These are phyloP conservation scores for Limnephilus auricula DNA, from an alignment of 2,888 invertebrate genomes.

Conservation along the genomic window DNA sequence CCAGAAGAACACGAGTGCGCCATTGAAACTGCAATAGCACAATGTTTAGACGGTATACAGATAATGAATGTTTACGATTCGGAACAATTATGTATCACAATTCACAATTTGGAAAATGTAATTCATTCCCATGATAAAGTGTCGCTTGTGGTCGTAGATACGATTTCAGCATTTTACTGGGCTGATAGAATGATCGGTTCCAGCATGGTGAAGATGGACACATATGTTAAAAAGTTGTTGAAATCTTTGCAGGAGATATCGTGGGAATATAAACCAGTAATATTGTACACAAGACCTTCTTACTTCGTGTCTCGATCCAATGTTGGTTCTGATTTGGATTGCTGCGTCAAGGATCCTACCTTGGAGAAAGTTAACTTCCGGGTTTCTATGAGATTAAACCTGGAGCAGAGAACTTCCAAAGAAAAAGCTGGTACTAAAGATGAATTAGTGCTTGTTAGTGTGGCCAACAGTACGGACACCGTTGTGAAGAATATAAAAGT, in stretches of 20 bases:
- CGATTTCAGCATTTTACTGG: constrained; percentile 77
- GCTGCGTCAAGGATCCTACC: constrained; percentile 68
- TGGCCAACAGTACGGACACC: constrained; percentile 34
- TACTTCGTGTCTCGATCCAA: constrained; percentile 73
- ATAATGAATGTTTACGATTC: constrained; percentile 73
- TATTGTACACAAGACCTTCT: constrained; percentile 77
- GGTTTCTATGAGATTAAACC: constrained; percentile 69
- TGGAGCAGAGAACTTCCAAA: background rate
- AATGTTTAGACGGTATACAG: constrained; percentile 70
- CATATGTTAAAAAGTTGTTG: constrained; percentile 74
- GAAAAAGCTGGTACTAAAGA: background rate
- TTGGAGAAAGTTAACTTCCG: constrained; percentile 72
- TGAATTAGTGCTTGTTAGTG: constrained; percentile 28
- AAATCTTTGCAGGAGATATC: constrained; percentile 73
- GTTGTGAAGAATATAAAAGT: constrained; percentile 43
- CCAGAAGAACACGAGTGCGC: constrained; percentile 65
- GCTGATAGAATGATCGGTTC: constrained; percentile 72
- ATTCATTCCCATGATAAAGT: constrained; percentile 68
- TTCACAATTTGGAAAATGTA: constrained; percentile 74
- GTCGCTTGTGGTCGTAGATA: constrained; percentile 73
- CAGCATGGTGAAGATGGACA: constrained; percentile 76
- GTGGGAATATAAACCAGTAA: constrained; percentile 75
- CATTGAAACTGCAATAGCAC: constrained; percentile 66
- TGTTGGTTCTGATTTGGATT: constrained; percentile 67
- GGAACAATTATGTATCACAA: constrained; percentile 72